phyloP scores from a whole-genome alignment of 1,140 invertebrate genomes.

The Scaptodrosophila lebanonensis region DNA sequence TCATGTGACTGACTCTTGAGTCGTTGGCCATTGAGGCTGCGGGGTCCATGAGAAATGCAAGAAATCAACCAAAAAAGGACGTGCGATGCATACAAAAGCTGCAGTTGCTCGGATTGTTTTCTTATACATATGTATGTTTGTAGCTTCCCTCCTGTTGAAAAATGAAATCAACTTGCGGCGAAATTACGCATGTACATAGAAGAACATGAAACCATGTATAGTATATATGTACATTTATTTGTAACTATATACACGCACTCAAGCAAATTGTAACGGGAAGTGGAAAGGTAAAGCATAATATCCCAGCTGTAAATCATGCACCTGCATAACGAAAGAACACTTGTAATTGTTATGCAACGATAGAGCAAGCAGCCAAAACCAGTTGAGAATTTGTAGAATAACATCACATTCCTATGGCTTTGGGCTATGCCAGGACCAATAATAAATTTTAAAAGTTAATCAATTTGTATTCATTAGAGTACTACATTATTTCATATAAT shows the following conservation, averaged over 20 bases:
- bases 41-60: conserved; percentile 65
- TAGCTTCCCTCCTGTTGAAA: conserved; percentile 50
- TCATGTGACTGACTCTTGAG: conserved; percentile 39
- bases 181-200: conserved; percentile 56
- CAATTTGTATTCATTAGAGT: too few species aligned
- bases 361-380: too few species aligned
- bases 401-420: too few species aligned
- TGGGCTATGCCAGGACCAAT: too few species aligned
- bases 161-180: conserved; percentile 72
- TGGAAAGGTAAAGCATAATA: too few species aligned
- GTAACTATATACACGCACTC: conserved; percentile 11
- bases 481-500: too few species aligned
- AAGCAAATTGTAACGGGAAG: conserved; percentile 25
- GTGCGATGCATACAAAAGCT: conserved; percentile 70
- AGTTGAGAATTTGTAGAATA: too few species aligned
- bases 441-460: too few species aligned
- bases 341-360: not conserved
- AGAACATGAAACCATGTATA: conserved; percentile 54
- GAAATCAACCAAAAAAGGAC: conserved; percentile 71
- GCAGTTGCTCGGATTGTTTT: conserved; percentile 57
- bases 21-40: not conserved
- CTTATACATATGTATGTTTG: conserved; percentile 30
- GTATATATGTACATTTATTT: too few species aligned
- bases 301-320: too few species aligned
- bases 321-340: not conserved